Conservation (phyloP, 1,140 invertebrate genomes). For the Colletes gigas region DNA sequence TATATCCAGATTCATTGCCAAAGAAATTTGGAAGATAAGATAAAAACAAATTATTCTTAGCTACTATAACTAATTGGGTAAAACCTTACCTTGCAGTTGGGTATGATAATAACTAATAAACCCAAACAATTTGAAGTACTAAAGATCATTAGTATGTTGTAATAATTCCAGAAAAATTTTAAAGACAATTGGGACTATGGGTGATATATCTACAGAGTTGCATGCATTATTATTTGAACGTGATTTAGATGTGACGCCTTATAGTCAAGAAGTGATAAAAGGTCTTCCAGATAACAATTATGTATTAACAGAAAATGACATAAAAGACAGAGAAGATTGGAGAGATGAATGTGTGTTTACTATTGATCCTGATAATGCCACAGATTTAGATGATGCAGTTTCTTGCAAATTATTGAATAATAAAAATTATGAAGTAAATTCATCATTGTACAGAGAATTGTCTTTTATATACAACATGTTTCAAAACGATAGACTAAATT, state of each 20-base stretch:
- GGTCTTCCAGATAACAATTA: slow-evolving; percentile 82
- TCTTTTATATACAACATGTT: background rate
- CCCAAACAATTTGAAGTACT: background rate
- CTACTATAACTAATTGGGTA: slow-evolving; percentile 86
- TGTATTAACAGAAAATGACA: slow-evolving; percentile 83
- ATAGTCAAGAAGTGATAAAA: slow-evolving; percentile 82
- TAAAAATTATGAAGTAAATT: slow-evolving; percentile 85
- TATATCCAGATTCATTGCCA: slow-evolving; percentile 85
- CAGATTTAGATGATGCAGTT: slow-evolving; percentile 96
- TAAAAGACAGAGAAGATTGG: slow-evolving; percentile 87
- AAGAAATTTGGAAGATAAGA: slow-evolving; percentile 81
- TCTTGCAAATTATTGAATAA: slow-evolving; percentile 87
- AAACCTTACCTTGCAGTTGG: slow-evolving; percentile 56
- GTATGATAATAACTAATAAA: slow-evolving; percentile 5
- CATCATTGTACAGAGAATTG: background rate
- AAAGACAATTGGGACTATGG: slow-evolving; percentile 86
- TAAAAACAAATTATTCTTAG: slow-evolving; percentile 85
- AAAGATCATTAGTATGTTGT: slow-evolving; percentile 21
- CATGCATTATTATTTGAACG: slow-evolving; percentile 90
- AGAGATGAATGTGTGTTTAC: slow-evolving; percentile 92
- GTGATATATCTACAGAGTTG: slow-evolving; percentile 89
- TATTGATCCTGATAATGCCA: slow-evolving; percentile 95
- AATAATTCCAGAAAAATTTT: slow-evolving; percentile 82
- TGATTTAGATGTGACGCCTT: slow-evolving; percentile 87
- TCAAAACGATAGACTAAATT: no score